phyloP scores from a whole-genome alignment of 2,888 invertebrate genomes.

The Tribolium freemani region DNA sequence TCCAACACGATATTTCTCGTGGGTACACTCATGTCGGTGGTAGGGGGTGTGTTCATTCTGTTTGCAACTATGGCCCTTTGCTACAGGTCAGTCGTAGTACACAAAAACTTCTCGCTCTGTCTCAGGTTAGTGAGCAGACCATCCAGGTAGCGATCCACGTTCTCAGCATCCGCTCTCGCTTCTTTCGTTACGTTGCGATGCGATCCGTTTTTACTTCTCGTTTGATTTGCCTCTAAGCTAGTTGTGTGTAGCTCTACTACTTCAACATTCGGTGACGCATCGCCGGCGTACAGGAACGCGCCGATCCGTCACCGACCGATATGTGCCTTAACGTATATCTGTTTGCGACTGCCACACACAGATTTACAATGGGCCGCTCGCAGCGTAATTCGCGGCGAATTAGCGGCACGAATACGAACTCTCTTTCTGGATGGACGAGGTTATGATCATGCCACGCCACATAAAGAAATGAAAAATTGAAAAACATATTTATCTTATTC shows the following conservation, averaged over 20 bases:
- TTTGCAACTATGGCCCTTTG: constrained; percentile 99
- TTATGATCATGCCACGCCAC: not conserved
- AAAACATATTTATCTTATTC: too few relatives aligned
- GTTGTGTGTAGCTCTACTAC: constrained; percentile 59
- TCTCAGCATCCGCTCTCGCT: constrained; percentile 66
- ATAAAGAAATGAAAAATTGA: too few relatives aligned
- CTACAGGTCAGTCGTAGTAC: constrained; percentile 99
- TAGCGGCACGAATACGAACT: constrained; percentile 44
- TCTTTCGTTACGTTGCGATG: constrained; percentile 57
- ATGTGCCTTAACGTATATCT: constrained; percentile 36
- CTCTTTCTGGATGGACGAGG: too few relatives aligned
- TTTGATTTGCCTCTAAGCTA: constrained; percentile 61
- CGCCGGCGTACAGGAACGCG: not conserved
- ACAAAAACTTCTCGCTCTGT: constrained; percentile 98
- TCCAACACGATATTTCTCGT: constrained; percentile 98
- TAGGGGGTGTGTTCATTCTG: constrained; percentile 98
- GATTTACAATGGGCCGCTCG: constrained; percentile 51
- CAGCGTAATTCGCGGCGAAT: constrained; percentile 5
- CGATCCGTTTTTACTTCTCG: constrained; percentile 41
- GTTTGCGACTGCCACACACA: constrained; percentile 41
- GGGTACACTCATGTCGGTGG: constrained; percentile 98
- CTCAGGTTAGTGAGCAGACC: constrained; percentile 97
- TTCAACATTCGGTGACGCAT: constrained; percentile 6
- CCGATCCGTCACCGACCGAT: constrained; percentile 19
- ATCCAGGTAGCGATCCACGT: constrained; percentile 74